These are phyloP conservation scores for Chinchilla lanigera DNA, from an alignment of 2,113 vertebrate genomes.

Conservation along the genomic window DNA sequence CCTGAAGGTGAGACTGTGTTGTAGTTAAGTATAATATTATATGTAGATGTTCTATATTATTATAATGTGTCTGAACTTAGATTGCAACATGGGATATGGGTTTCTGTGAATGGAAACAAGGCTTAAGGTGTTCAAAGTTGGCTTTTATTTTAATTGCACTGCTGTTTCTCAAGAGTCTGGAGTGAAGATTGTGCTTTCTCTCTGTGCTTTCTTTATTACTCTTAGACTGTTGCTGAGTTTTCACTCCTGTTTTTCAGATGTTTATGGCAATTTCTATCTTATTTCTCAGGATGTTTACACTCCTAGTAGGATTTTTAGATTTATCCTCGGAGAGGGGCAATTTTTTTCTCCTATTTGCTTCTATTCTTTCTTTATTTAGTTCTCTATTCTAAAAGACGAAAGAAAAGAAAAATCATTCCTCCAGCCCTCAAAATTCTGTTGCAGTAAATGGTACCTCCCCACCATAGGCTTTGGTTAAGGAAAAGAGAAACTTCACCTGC, in stretches of 20 bases:
- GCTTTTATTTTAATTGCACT: conserved; percentile 12
- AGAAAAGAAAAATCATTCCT: not conserved
- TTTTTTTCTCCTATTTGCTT: conserved; percentile 31
- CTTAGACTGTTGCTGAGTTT: conserved; percentile 10
- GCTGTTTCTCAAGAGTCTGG: not conserved
- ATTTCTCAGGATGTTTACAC: conserved; percentile 57
- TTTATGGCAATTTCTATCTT: not conserved
- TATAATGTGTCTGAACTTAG: not conserved
- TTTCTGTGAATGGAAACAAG: not conserved
- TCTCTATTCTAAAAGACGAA: conserved; percentile 15
- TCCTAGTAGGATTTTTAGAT: conserved; percentile 38
- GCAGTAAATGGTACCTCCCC: not conserved
- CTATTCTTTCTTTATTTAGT: conserved; percentile 34
- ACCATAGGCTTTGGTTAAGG: not conserved
- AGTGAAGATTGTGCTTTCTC: not conserved
- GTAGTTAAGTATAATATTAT: too few species aligned
- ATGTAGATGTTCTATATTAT: not conserved
- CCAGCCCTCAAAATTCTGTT: conserved; percentile 26
- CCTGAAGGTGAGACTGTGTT: not conserved
- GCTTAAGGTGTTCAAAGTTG: not conserved
- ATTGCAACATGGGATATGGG: not conserved
- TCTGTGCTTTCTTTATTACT: not conserved
- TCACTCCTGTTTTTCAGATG: conserved; percentile 14
- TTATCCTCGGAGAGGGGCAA: conserved; percentile 12
- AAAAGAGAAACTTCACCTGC: not conserved